Evolutionary conservation across 2,113 vertebrate species (phyloP).

Genomic region (Nicator chloris): DNA sequence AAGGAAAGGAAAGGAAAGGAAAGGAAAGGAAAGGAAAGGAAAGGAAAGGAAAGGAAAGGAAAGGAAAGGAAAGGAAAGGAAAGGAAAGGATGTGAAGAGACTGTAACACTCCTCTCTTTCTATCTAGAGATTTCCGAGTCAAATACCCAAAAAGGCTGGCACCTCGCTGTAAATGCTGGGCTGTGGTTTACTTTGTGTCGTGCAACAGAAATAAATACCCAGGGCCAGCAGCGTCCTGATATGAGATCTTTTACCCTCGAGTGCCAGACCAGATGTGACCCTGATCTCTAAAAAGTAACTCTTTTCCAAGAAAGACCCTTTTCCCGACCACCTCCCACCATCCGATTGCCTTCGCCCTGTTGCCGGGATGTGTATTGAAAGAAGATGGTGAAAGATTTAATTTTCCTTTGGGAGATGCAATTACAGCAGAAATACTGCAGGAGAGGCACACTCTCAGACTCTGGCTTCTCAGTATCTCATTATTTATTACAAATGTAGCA

Average conservation of each 20-base stretch:
- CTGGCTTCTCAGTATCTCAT: conserved; percentile 60
- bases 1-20: too few species aligned
- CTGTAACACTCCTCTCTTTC: neutral
- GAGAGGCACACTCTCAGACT: conserved; percentile 46
- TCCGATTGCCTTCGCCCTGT: neutral
- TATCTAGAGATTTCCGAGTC: neutral
- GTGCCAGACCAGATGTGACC: neutral
- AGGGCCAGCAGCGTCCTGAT: neutral
- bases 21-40: too few species aligned
- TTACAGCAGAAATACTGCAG: conserved; percentile 58
- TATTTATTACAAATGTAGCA: conserved; percentile 69
- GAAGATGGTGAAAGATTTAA: conserved; percentile 45
- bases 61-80: neutral
- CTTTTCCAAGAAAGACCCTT: neutral
- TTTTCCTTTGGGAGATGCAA: conserved; percentile 62
- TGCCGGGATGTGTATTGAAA: neutral
- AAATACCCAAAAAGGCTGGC: neutral
- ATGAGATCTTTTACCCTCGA: neutral
- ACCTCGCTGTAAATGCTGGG: neutral
- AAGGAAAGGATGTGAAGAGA: rapidly evolving
- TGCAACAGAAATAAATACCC: neutral
- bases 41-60: too few species aligned
- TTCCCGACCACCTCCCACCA: neutral
- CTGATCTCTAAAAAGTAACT: neutral
- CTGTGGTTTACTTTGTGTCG: neutral